Base-by-base conservation (phyloP, 2,113 vertebrate species). In the Thamnaconus septentrionalis region DNA sequence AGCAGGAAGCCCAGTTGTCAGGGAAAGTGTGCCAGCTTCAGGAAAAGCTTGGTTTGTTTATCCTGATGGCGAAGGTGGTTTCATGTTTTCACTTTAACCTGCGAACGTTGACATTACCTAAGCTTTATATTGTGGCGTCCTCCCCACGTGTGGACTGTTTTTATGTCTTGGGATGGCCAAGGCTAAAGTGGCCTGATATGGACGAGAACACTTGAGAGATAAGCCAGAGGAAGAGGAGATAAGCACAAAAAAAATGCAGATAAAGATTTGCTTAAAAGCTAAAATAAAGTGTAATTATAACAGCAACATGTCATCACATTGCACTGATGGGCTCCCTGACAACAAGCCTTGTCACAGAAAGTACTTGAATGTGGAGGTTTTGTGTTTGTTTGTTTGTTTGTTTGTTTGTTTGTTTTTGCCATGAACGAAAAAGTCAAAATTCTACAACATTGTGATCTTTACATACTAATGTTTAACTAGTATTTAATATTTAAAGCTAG, bases 101-200 rank as follows among this genome's bases (percentile, higher is more conserved):
- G 40, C 41, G 3, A 7, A 5, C 44, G 41, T 53, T 65, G 57
- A 68, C 43, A 31, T 31, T 41, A 3, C 51, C 7, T 43, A 48
- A 57, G 42, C 31, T 56, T 52, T 18, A 48, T 40, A 66, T 71
- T n/a, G 10, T 41, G 31, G 12, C 8, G 5, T 52, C 46, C 52
- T 41, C 12, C 7, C 6, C 6, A 43, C 57, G 18, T 11, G 51
- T 4, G 9, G 59, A 56, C 46, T 31, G 52, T 61, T 53, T 49
- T 4, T 53, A 45, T 12, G 57, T 51, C 18, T 47, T 4, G 3
- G 12, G 59, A 59, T 75, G 73, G 79, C 48, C 7, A n/a, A 39
- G 50, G 10, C 43, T 63, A 41, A 7, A 56, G 60, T 74, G 63
- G 66, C 50, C 40, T 73, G 69, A 86, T 69, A 51, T 6, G 39